Evolutionary conservation across 2,888 invertebrate genomes (phyloP).

Genomic region (Acronicta leporina): DNA sequence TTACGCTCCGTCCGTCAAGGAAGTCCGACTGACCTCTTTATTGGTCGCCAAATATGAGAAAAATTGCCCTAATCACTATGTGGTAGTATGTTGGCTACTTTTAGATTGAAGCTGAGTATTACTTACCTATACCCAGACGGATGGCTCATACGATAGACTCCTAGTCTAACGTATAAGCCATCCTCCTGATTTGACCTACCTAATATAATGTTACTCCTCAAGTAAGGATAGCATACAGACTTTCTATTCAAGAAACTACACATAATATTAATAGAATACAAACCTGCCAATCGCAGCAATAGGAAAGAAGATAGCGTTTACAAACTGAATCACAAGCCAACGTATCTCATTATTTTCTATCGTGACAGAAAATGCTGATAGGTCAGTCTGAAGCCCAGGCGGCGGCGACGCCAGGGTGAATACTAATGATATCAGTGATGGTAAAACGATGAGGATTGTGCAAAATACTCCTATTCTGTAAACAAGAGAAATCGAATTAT

Average conservation of each 20-base stretch:
- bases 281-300: slow-evolving; percentile 91
- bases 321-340: slow-evolving; percentile 83
- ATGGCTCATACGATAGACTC: no score
- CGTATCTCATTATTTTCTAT: slow-evolving; percentile 79
- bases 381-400: slow-evolving; percentile 85
- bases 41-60: no score
- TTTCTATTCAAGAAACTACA: neutral
- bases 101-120: no score
- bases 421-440: slow-evolving; percentile 88
- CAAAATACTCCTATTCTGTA: slow-evolving; percentile 76
- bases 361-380: slow-evolving; percentile 77
- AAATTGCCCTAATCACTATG: no score
- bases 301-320: slow-evolving; percentile 88
- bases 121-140: no score
- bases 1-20: no score
- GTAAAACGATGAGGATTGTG: slow-evolving; percentile 80
- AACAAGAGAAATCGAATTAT: slow-evolving; percentile 44
- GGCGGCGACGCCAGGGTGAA: slow-evolving; percentile 90
- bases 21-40: no score
- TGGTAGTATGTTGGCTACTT: no score
- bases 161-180: no score
- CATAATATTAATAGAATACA: slow-evolving; percentile 9
- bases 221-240: no score
- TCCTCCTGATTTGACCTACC: no score
- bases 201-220: no score